phyloP scores from a whole-genome alignment of 2,888 invertebrate species.

The Diabrotica balteata region DNA sequence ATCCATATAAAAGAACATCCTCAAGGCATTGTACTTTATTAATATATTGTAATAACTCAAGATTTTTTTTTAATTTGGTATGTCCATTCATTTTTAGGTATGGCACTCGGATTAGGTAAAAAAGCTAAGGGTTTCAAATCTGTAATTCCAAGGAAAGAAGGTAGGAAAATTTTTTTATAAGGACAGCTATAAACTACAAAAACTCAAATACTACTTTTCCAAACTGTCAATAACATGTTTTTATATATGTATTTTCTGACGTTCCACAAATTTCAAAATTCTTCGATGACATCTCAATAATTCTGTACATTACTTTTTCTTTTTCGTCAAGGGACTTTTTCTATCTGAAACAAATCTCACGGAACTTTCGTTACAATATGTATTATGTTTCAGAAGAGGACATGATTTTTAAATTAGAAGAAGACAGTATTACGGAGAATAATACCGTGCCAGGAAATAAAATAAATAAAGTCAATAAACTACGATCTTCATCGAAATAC shows the following conservation, averaged over 20 bases:
- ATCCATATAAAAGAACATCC: no score
- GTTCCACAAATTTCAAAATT: no score
- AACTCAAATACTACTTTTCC: no score
- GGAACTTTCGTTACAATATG: no score
- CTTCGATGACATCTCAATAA: no score
- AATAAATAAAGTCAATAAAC: slow-evolving; percentile 59
- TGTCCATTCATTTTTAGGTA: slow-evolving; percentile 63
- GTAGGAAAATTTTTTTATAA: slow-evolving; percentile 38
- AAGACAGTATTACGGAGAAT: slow-evolving; percentile 67
- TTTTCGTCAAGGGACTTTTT: no score
- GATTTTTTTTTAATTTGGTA: background rate
- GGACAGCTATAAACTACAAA: no score
- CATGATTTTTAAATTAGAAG: slow-evolving; percentile 84
- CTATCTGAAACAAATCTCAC: no score
- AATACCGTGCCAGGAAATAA: slow-evolving; percentile 48
- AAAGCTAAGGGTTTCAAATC: slow-evolving; percentile 64
- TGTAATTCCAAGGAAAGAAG: slow-evolving; percentile 57
- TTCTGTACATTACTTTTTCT: no score
- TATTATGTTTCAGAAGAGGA: slow-evolving; percentile 64
- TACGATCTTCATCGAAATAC: slow-evolving; percentile 65
- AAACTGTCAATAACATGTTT: no score
- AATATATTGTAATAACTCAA: background rate
- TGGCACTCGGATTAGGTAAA: slow-evolving; percentile 78
- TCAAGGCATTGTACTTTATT: background rate
- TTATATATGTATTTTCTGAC: no score